phyloP scores from a whole-genome alignment of 2,888 invertebrate genomes.

The Drosophila dives region DNA sequence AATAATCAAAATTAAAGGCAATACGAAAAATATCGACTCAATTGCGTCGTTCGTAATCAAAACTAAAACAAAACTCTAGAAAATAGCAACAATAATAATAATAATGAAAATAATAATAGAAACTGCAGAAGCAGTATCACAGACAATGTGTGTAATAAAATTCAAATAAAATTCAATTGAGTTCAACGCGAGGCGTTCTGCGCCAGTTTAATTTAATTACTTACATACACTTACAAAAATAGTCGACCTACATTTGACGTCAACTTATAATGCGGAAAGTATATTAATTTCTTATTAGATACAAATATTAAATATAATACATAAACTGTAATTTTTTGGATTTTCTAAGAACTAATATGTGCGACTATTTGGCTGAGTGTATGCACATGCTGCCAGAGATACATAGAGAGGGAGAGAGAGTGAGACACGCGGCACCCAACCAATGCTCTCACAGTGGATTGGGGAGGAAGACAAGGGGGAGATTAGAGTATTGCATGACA shows the following conservation, averaged over 20 bases:
- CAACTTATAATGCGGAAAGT: not conserved
- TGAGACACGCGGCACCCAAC: slow-evolving; percentile 2
- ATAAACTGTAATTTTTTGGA: not conserved
- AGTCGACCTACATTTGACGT: not conserved
- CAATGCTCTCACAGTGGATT: not conserved
- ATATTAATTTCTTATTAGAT: not conserved
- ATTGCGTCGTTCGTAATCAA: slow-evolving; percentile 74
- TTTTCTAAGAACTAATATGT: not conserved
- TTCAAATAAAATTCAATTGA: slow-evolving; percentile 79
- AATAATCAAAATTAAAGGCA: slow-evolving; percentile 59
- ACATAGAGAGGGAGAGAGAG: not conserved
- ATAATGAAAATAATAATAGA: slow-evolving; percentile 38
- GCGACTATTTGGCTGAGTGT: slow-evolving; percentile 2
- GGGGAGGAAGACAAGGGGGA: not conserved
- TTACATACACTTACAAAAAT: slow-evolving; percentile 42
- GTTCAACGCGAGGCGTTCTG: slow-evolving; percentile 67
- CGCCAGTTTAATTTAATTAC: slow-evolving; percentile 77
- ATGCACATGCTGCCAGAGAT: not conserved
- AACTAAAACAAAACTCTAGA: slow-evolving; percentile 23
- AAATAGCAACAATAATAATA: slow-evolving; percentile 24
- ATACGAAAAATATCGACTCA: slow-evolving; percentile 29
- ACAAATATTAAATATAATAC: not conserved
- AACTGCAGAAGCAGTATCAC: slow-evolving; percentile 26
- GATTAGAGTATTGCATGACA: not conserved
- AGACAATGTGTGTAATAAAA: slow-evolving; percentile 69